phyloP scores from a whole-genome alignment of 2,888 invertebrate species.

The Unio delphinus region DNA sequence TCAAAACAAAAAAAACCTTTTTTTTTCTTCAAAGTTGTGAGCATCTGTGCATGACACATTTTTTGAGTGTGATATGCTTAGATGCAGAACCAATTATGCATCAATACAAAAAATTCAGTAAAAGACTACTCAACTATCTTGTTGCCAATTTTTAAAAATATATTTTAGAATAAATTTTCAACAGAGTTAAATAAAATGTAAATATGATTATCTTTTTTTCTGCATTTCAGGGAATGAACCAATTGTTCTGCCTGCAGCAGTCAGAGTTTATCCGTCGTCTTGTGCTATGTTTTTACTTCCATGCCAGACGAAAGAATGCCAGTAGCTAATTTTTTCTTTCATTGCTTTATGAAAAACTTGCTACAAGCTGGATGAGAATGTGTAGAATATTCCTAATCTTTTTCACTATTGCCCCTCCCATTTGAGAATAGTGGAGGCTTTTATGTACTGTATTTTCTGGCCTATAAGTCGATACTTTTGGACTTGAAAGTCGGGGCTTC shows the following conservation, averaged over 20 bases:
- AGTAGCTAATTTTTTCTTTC: background rate
- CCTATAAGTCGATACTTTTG: no score
- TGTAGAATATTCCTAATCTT: no score
- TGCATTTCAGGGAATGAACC: conserved; percentile 48
- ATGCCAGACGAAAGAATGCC: conserved; percentile 10
- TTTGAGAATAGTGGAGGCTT: no score
- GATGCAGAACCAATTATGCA: no score
- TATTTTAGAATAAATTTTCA: conserved; percentile 5
- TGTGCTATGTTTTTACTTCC: conserved; percentile 29
- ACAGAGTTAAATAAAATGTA: background rate
- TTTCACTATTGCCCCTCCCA: no score
- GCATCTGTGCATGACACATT: no score
- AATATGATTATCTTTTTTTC: background rate
- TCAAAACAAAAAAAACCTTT: no score
- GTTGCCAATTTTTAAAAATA: background rate
- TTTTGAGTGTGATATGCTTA: no score
- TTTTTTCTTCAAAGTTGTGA: no score
- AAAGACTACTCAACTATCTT: background rate
- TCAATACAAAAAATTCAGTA: no score
- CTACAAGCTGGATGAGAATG: background rate
- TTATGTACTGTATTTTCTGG: no score
- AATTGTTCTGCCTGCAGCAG: conserved; percentile 51
- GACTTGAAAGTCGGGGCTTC: no score
- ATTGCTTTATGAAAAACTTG: background rate
- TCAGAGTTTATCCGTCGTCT: conserved; percentile 57